Conservation (phyloP, 2,888 invertebrate species). For the Steinernema hermaphroditum region DNA sequence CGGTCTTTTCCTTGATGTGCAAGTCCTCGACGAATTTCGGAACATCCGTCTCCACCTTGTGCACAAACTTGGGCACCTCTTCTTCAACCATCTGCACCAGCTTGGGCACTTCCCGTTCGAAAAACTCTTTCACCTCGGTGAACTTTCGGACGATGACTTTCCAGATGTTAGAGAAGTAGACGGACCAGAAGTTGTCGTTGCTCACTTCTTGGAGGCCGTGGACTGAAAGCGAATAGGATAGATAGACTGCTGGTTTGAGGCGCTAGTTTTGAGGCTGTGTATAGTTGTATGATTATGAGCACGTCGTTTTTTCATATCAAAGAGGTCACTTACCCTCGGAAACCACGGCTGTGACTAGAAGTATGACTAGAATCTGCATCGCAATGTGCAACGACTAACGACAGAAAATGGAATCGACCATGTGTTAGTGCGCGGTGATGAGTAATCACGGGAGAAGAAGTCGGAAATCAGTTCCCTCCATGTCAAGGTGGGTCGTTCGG, state of each 20-base stretch:
- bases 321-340: neutral
- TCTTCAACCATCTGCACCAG: neutral
- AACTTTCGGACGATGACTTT: neutral
- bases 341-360: neutral
- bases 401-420: neutral
- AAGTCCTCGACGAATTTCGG: neutral
- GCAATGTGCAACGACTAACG: neutral
- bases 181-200: neutral
- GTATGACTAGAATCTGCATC: neutral
- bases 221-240: neutral
- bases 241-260: neutral
- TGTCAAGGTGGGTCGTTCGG: neutral
- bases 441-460: neutral
- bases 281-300: neutral
- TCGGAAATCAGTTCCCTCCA: neutral
- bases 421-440: neutral
- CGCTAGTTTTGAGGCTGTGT: neutral
- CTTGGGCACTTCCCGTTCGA: neutral
- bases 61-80: constrained; percentile 6
- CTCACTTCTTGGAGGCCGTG: neutral
- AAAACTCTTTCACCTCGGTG: neutral
- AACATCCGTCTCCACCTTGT: constrained; percentile 6
- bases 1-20: constrained; percentile 15
- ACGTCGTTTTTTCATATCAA: neutral
- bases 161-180: constrained; percentile 21